These are phyloP conservation scores for Brachyalestes nurse DNA, from an alignment of 2,797 vertebrate genomes.

Conservation along the genomic window DNA sequence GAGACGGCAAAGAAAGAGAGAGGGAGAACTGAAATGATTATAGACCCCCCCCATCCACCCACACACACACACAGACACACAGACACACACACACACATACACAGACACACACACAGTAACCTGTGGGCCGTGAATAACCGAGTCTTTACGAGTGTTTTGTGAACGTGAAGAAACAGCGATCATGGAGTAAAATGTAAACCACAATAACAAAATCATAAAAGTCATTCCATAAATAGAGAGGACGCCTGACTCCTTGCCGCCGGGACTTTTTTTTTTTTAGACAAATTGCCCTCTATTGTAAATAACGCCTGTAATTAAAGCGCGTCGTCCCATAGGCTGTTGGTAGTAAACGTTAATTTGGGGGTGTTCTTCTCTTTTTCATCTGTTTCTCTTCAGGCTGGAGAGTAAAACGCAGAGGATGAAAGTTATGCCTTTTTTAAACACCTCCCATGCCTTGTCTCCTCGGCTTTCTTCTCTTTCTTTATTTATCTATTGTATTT, in stretches of 20 bases:
- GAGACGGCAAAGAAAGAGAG: not conserved
- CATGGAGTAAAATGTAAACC: slow-evolving; percentile 64
- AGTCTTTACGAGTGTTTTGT: no score
- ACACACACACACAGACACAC: no score
- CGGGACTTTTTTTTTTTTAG: slow-evolving; percentile 66
- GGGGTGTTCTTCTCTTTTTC: slow-evolving; percentile 72
- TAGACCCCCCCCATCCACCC: no score
- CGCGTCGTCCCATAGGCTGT: slow-evolving; percentile 72
- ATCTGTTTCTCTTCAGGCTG: slow-evolving; percentile 63
- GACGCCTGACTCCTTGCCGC: slow-evolving; percentile 76
- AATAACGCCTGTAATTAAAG: slow-evolving; percentile 81
- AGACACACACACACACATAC: no score
- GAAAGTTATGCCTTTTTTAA: slow-evolving; percentile 20
- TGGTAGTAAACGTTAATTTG: slow-evolving; percentile 78
- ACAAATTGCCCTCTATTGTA: slow-evolving; percentile 78
- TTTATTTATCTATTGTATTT: slow-evolving; percentile 3
- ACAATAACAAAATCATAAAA: slow-evolving; percentile 70
- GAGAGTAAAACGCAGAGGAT: no score
- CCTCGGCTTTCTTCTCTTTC: no score
- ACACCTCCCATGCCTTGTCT: not conserved
- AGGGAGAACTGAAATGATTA: slow-evolving; percentile 4
- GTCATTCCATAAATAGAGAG: slow-evolving; percentile 74
- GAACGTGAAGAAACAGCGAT: slow-evolving; percentile 64
- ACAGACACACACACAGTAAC: no score
- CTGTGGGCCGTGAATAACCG: no score